Percentiles rank a stretch among this genome's conserved stretches.
Conservation (phyloP, 2,888 invertebrate species). For the Lasiommata megera region DNA sequence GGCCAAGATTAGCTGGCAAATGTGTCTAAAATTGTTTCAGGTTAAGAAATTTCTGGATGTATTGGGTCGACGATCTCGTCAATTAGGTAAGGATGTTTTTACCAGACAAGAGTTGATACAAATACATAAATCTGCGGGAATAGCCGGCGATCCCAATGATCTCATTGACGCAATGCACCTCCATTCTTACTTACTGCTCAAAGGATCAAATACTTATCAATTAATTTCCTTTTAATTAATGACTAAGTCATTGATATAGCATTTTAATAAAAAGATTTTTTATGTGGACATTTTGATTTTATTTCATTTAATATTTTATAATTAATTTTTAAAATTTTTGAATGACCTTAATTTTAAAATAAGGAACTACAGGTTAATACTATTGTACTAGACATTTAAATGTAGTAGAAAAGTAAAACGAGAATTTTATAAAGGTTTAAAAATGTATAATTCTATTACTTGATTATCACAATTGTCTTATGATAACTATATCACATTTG, state of each 20-base stretch:
- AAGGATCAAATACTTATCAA: conserved; percentile 88
- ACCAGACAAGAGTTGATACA: conserved; percentile 88
- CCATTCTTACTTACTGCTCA: conserved; percentile 92
- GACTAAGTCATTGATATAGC: neutral
- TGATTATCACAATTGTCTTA: neutral
- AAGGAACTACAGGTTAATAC: no score
- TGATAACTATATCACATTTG: no score
- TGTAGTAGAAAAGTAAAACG: no score
- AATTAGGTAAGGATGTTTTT: conserved; percentile 86
- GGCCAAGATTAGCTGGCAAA: neutral
- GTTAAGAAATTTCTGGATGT: conserved; percentile 87
- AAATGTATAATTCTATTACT: neutral
- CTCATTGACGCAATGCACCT: conserved; percentile 90
- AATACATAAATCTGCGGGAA: conserved; percentile 84
- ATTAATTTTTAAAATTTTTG: no score
- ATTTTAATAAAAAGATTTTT: neutral
- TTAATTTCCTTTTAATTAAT: conserved; percentile 55
- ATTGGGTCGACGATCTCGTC: conserved; percentile 84
- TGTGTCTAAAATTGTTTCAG: conserved; percentile 57
- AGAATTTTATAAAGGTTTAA: no score
- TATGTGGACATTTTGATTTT: neutral
- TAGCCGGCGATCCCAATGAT: conserved; percentile 84
- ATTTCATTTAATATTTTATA: no score
- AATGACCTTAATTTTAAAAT: no score
- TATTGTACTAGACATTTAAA: no score